Base-by-base conservation (phyloP, 2,113 vertebrate species). In the Trachemys scripta region DNA sequence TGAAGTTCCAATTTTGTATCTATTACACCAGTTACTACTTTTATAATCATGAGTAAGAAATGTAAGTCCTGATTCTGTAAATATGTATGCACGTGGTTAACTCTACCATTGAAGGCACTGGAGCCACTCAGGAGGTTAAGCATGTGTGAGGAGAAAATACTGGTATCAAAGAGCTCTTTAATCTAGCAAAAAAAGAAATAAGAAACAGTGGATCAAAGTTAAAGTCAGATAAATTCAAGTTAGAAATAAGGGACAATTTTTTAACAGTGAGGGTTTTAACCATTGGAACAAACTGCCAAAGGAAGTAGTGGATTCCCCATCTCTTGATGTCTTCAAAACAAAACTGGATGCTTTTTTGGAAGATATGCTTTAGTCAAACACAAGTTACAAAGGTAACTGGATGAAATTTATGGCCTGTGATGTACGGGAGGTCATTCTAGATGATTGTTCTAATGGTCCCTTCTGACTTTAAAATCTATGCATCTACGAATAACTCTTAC, bases 401-500 rank as follows among this genome's bases (percentile, higher is more conserved):
- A 14, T 92, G 35, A 51, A 78, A 69, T 87, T 59, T 62, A 25
- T 59, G 20, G 1, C 14, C 5, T 31, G 62, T 65, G 62, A 24
- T 42, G 24, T 75, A 75, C 10, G 42, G 19, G 4, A 62, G 14
- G 7, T 92, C 31, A 57, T n/a, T 27, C 50, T 82, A 65, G 62
- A 65, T 92, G 31, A n/a, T 59, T 96, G 56, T 78, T 49, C 3
- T 24, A 47, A 0, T 8, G 14, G 1, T 82, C 92, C 84, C 17
- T 13, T 38, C 22, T 86, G 27, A 47, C 29, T 5, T 92, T 54
- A 54, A 69, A 19, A 62, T 88, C 16, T 24, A 0, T 62, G 0
- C 8, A 1, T 56, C 51, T 65, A n/a, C 1, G 0, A 65, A 1
- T 76, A 56, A 59, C 0, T 78, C 49, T 92, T 38, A 51, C 0